Base-by-base conservation (phyloP, 1,140 invertebrate species). In the Drosophila dunni region DNA sequence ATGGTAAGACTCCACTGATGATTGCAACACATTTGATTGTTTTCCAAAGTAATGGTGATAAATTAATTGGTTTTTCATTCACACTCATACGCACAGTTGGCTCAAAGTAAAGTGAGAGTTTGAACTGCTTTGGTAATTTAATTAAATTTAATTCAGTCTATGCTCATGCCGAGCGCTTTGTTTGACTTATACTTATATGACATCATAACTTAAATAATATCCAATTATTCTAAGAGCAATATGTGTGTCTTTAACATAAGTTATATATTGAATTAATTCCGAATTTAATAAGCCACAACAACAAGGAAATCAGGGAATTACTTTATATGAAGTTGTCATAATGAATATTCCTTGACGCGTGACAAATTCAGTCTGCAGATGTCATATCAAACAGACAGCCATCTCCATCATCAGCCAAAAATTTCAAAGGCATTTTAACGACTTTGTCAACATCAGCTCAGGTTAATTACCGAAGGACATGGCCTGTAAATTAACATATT, bases 391-490 rank as follows among this genome's bases (percentile, higher is more conserved):
- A 45, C 17, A 44, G 38, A 42, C 40, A 54, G n/a, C 42, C 38
- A 33, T 65, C 36, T 44, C 57, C 50, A 53, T 40, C 11, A 11
- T 11, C 0, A 1, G 4, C 10, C 9, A 11, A 45, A 38, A 29
- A 73, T 67, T 53, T 73, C 64, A 73, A 67, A 67, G 46, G 48
- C 36, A 57, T 24, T 17, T 53, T 9, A 11, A 17, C 33, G 34
- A 17, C 33, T 9, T 57, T 64, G 34, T 65, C 61, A 71, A 34
- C 68, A 67, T 54, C 36, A 56, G 60, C 61, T 9, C 11, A 63
- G 50, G 60, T 67, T 67, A 73, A 73, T 60, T 66, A 67, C 63
- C 44, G 33, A 38, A 40, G 40, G 53, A 71, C 6, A 29, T 38
- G 56, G 64, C 48, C 40, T 17, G 13, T 13, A 15, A 42, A 53